Percentiles rank a stretch among this genome's conserved stretches.
phyloP scores from a whole-genome alignment of 1,140 invertebrate species.

The Oreohelix idahoensis region DNA sequence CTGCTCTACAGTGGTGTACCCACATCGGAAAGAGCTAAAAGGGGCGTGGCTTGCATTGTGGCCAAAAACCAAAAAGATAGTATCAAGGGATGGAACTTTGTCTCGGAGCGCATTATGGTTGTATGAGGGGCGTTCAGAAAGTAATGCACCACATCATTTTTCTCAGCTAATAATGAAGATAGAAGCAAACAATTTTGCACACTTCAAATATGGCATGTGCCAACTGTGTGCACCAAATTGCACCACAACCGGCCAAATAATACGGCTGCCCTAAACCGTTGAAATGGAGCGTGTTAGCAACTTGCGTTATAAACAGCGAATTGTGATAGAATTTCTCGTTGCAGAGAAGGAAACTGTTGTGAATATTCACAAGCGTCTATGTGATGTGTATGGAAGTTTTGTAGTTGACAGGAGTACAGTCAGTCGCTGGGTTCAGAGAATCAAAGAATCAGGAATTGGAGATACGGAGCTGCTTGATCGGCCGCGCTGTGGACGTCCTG shows the following conservation, averaged over 20 bases:
- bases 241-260: neutral
- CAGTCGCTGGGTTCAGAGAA: neutral
- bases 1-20: too few relatives aligned
- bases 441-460: neutral
- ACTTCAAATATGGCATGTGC: neutral
- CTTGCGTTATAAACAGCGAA: neutral
- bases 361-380: neutral
- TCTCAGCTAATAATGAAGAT: neutral
- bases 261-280: too few relatives aligned
- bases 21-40: too few relatives aligned
- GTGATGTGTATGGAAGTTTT: neutral
- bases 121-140: neutral
- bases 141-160: neutral
- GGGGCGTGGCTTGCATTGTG: too few relatives aligned
- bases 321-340: neutral
- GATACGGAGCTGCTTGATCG: neutral
- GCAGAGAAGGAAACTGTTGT: neutral
- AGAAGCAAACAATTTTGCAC: too few relatives aligned
- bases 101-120: too few relatives aligned
- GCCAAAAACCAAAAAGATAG: too few relatives aligned
- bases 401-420: neutral
- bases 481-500: neutral
- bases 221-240: neutral
- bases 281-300: neutral
- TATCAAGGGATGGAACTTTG: too few relatives aligned